A percentile compares a stretch with the other conserved stretches of the same genome.
Evolutionary conservation across 1,140 invertebrate species (phyloP).

Genomic region (Aphelenchoides fujianensis): DNA sequence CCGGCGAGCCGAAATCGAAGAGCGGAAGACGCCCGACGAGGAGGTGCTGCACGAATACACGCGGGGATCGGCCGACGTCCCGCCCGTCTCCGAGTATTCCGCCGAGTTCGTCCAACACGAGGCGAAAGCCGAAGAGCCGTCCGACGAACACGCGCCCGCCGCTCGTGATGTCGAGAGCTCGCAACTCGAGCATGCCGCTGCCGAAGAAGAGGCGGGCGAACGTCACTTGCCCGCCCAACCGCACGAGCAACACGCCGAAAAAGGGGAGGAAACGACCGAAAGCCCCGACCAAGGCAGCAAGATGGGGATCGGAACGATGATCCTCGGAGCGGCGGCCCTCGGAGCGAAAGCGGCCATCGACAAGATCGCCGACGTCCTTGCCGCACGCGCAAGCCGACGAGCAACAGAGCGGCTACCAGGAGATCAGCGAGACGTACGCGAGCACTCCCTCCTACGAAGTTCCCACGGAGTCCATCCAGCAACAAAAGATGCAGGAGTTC

Average conservation of each 20-base stretch:
- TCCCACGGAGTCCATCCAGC: neutral
- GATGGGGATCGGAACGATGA: slow-evolving; percentile 21
- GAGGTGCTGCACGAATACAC: neutral
- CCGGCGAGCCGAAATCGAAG: neutral
- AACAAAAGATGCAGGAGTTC: neutral
- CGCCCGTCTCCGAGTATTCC: neutral
- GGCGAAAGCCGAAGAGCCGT: neutral
- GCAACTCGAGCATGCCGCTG: too few relatives aligned
- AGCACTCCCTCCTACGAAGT: neutral
- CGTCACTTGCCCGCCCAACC: too few relatives aligned
- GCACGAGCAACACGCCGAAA: neutral
- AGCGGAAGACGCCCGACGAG: neutral
- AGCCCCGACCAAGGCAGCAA: too few relatives aligned
- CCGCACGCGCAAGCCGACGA: neutral
- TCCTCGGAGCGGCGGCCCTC: neutral
- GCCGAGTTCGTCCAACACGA: neutral
- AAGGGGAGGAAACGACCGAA: neutral
- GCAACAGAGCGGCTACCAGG: neutral
- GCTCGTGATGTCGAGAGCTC: neutral
- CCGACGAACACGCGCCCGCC: neutral
- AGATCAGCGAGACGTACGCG: neutral
- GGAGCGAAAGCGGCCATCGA: slow-evolving; percentile 12
- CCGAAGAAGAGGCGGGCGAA: too few relatives aligned
- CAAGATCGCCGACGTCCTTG: neutral
- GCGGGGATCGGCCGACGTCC: neutral